Percentiles rank a stretch among this genome's conserved stretches.
Conservation (phyloP, 2,888 invertebrate genomes). For the Drosophila nr. medialis region DNA sequence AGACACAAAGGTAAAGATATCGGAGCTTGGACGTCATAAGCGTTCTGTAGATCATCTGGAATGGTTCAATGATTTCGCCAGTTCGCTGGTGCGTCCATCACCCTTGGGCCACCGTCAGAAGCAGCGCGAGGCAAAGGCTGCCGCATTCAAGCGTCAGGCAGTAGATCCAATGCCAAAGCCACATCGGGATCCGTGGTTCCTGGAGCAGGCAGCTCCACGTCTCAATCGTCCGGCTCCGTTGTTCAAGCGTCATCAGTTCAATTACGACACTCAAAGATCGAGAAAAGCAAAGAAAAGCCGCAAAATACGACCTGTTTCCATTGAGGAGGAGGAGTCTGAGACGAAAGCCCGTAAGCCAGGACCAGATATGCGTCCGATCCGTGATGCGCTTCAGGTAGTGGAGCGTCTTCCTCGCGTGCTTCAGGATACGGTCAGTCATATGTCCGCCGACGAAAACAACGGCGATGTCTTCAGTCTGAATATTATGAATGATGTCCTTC, state of each 20-base stretch:
- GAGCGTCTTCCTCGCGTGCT: conserved; percentile 69
- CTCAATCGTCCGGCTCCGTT: conserved; percentile 66
- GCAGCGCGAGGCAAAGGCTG: conserved; percentile 35
- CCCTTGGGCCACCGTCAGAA: conserved; percentile 64
- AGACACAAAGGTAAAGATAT: conserved; percentile 18
- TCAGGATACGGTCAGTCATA: conserved; percentile 65
- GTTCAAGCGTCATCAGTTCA: conserved; percentile 26
- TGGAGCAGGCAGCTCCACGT: conserved; percentile 50
- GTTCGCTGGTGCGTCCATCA: conserved; percentile 78
- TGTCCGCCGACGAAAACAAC: conserved; percentile 55
- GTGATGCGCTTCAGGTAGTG: conserved; percentile 68
- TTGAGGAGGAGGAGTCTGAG: conserved; percentile 33
- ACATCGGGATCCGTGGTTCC: conserved; percentile 61
- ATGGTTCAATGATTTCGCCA: conserved; percentile 82
- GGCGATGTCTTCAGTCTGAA: conserved; percentile 68
- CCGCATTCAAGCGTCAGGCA: conserved; percentile 39
- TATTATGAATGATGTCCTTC: conserved; percentile 60
- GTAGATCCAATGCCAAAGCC: neutral
- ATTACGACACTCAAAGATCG: conserved; percentile 2
- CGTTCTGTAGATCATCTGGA: conserved; percentile 76
- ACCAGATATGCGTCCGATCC: conserved; percentile 61
- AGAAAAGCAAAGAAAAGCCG: conserved; percentile 41
- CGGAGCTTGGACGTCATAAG: conserved; percentile 59
- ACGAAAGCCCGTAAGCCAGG: conserved; percentile 1
- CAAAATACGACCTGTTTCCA: conserved; percentile 15